phyloP scores from a whole-genome alignment of 2,888 invertebrate genomes.

The Drosophila trichaetosa region DNA sequence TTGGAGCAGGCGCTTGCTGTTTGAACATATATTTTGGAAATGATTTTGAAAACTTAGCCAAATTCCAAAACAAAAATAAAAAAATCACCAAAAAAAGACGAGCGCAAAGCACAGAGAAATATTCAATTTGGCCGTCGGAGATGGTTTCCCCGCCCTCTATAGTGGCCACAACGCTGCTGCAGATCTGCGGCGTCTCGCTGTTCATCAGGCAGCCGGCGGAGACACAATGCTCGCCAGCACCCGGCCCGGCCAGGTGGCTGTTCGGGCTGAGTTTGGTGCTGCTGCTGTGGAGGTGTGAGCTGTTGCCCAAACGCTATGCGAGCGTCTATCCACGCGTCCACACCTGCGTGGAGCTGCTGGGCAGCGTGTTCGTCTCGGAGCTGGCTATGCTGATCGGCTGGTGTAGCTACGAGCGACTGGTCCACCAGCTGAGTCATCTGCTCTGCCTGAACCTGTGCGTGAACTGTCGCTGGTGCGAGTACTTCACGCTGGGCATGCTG shows the following conservation, averaged over 20 bases:
- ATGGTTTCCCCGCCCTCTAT: constrained; percentile 56
- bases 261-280: constrained; percentile 38
- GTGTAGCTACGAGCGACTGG: constrained; percentile 45
- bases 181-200: constrained; percentile 40
- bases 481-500: constrained; percentile 27
- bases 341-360: constrained; percentile 40
- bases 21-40: constrained; percentile 3
- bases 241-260: constrained; percentile 18
- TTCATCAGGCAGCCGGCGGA: constrained; percentile 37
- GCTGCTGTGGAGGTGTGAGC: constrained; percentile 36
- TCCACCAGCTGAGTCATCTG: constrained; percentile 18
- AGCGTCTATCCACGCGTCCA: constrained; percentile 25
- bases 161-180: constrained; percentile 38
- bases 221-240: constrained; percentile 23
- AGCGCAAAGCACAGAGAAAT: not conserved
- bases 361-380: constrained; percentile 47
- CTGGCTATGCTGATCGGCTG: constrained; percentile 43
- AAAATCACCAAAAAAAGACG: not conserved
- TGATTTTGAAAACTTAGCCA: constrained; percentile 11
- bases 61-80: constrained; percentile 12
- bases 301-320: constrained; percentile 39
- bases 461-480: constrained; percentile 43
- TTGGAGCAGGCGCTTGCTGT: constrained; percentile 18
- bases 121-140: constrained; percentile 2
- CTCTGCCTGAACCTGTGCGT: constrained; percentile 19